Percentiles rank a stretch among this genome's conserved stretches.
These are phyloP conservation scores for Myotis lucifugus DNA, from an alignment of 2,113 vertebrate species.

Conservation along the genomic window DNA sequence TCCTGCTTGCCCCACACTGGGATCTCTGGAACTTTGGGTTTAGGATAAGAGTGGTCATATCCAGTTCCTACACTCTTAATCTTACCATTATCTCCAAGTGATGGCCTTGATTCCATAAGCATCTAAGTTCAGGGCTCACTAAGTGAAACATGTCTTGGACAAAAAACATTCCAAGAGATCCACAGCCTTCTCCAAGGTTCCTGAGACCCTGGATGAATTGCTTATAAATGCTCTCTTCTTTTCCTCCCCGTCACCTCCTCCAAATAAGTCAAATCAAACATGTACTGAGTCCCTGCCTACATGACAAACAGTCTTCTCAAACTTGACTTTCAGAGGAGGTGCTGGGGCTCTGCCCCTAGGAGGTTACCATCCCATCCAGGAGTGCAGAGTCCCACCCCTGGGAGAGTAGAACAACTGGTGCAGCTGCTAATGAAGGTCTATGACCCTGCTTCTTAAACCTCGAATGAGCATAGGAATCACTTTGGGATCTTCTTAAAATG, in stretches of 20 bases:
- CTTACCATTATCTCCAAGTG: constrained; percentile 10
- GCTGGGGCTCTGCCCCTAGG: background rate
- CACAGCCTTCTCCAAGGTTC: constrained; percentile 27
- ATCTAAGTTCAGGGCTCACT: background rate
- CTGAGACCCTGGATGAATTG: background rate
- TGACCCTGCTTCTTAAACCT: background rate
- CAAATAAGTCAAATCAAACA: background rate
- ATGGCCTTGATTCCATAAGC: constrained; percentile 44
- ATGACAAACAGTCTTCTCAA: background rate
- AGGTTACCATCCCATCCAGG: background rate
- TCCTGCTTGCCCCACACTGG: background rate
- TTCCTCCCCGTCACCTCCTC: background rate
- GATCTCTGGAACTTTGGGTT: background rate
- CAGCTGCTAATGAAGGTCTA: background rate
- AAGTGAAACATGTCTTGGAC: background rate
- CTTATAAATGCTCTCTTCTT: background rate
- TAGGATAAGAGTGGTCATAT: constrained; percentile 21
- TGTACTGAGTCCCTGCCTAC: background rate
- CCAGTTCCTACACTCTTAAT: background rate
- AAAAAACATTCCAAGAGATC: background rate
- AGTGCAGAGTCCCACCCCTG: background rate
- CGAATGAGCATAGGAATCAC: background rate
- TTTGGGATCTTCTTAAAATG: background rate
- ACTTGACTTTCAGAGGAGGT: background rate
- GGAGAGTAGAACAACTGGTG: background rate